phyloP scores from a whole-genome alignment of 1,140 invertebrate genomes.

The Drosophila arizonae region DNA sequence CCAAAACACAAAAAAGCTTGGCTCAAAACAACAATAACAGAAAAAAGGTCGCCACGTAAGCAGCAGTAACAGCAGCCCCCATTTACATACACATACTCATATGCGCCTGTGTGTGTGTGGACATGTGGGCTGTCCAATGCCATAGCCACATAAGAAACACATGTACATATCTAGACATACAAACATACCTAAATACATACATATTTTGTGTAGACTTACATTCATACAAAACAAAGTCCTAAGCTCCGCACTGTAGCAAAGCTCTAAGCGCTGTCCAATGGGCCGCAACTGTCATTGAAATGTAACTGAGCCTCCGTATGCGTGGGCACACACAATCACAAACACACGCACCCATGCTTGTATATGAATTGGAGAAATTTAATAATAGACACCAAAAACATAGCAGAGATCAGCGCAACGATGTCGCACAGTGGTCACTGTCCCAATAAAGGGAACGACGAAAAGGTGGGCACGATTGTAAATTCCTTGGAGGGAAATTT shows the following conservation, averaged over 20 bases:
- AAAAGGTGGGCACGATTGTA: constrained; percentile 3
- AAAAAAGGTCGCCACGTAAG: constrained; percentile 59
- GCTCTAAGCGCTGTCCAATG: constrained; percentile 35
- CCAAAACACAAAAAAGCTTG: constrained; percentile 54
- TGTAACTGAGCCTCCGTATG: constrained; percentile 37
- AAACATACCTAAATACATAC: not conserved
- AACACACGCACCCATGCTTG: constrained; percentile 17
- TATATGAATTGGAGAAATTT: constrained; percentile 58
- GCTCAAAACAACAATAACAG: constrained; percentile 27
- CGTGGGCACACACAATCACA: constrained; percentile 23
- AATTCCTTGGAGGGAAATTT: constrained; percentile 4
- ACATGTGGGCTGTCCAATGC: constrained; percentile 6
- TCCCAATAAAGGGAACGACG: not conserved
- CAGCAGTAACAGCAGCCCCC: constrained; percentile 42
- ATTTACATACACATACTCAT: not conserved
- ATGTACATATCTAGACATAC: not conserved
- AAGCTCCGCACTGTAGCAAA: constrained; percentile 11
- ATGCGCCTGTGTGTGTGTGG: not conserved
- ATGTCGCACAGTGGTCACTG: constrained; percentile 31
- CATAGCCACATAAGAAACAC: constrained; percentile 8
- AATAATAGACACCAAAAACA: constrained; percentile 51
- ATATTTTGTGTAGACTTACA: constrained; percentile 2
- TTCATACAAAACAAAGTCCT: constrained; percentile 36
- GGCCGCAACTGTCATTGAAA: constrained; percentile 60
- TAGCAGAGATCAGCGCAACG: constrained; percentile 23